phyloP scores from a whole-genome alignment of 30 jellyfish, hydroid and myxozoan genomes.

The Pelagia noctiluca region DNA sequence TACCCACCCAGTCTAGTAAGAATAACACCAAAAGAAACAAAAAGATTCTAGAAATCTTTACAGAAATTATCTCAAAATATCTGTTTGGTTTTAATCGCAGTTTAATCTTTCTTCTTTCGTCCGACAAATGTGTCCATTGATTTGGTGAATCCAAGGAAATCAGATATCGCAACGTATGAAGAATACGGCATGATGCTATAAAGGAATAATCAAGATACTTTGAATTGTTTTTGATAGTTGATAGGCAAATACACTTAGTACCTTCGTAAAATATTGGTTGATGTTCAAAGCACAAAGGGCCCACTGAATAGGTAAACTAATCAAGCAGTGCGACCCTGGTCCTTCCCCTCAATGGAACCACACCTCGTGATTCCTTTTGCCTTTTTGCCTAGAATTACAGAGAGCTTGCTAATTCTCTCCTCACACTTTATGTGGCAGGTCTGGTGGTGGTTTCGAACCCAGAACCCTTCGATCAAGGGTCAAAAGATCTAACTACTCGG shows the following conservation, averaged over 20 bases:
- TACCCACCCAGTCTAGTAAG: no score
- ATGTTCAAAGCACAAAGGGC: not conserved
- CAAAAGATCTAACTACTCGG: no score
- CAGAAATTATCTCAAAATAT: no score
- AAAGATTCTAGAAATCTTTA: no score
- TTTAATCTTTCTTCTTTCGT: conserved; percentile 40
- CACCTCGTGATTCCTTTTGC: no score
- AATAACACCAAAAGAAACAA: no score
- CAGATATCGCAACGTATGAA: conserved; percentile 41
- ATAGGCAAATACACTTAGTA: not conserved
- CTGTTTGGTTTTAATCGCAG: no score
- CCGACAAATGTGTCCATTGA: conserved; percentile 67
- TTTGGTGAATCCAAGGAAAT: conserved; percentile 57
- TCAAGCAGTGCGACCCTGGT: not conserved
- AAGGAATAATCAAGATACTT: not conserved
- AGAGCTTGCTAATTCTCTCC: no score
- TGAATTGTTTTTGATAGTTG: not conserved
- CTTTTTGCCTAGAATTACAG: no score
- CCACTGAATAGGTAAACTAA: not conserved
- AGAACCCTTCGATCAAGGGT: no score
- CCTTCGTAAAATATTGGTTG: not conserved
- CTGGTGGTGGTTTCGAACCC: no score
- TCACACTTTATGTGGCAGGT: no score
- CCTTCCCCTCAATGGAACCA: not conserved
- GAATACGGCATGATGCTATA: conserved; percentile 58